Conservation (phyloP, 2,888 invertebrate genomes). For the Blastobasis lacticolella region DNA sequence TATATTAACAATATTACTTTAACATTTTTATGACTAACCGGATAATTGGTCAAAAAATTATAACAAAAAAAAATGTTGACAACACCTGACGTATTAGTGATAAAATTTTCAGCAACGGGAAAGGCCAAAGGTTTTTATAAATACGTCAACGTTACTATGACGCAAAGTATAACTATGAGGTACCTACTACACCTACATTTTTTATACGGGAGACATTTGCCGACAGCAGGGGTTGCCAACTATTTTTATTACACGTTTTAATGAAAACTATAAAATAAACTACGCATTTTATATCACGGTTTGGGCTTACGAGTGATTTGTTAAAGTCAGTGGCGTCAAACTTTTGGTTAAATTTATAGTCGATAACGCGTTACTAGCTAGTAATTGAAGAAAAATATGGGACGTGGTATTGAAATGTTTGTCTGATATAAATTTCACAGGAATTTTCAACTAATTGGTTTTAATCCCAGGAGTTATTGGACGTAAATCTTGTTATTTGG, state of each 20-base stretch:
- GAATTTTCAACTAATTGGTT: too few species aligned
- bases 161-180: conserved; percentile 1
- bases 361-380: neutral
- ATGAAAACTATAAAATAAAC: conserved; percentile 38
- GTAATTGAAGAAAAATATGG: neutral
- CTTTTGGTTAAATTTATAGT: conserved; percentile 5
- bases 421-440: too few species aligned
- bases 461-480: too few species aligned
- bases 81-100: too few species aligned
- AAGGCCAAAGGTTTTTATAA: conserved; percentile 14
- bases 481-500: too few species aligned
- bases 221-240: conserved; percentile 36
- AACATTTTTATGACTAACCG: too few species aligned
- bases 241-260: conserved; percentile 46
- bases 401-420: too few species aligned
- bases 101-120: conserved; percentile 14
- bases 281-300: conserved; percentile 22
- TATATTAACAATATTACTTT: too few species aligned
- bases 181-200: neutral
- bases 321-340: conserved; percentile 3
- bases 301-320: conserved; percentile 6
- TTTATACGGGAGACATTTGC: conserved; percentile 7
- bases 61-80: too few species aligned
- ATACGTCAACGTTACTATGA: conserved; percentile 14
- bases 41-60: too few species aligned